Evolutionary conservation across 2,113 vertebrate genomes (phyloP).

Genomic region (Chaetorhynchus papuensis): DNA sequence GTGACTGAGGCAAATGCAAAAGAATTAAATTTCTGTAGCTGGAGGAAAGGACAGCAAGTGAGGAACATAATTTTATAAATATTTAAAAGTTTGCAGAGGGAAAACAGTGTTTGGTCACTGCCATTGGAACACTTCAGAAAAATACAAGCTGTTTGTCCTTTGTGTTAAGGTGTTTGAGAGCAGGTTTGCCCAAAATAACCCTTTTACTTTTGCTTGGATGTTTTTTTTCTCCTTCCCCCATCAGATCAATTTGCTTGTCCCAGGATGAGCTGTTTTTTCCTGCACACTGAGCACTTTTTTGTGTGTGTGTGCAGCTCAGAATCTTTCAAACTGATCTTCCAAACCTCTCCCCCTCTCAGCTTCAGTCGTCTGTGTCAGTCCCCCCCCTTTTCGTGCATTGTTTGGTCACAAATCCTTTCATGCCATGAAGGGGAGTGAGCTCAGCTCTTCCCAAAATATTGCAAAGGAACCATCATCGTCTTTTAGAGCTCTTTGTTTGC

Average conservation of each 20-base stretch:
- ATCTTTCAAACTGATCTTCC: not conserved
- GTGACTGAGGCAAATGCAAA: not conserved
- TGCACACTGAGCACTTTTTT: not conserved
- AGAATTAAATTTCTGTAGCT: not conserved
- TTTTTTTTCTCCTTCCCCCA: not conserved
- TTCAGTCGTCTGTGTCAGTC: not conserved
- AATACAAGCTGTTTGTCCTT: not conserved
- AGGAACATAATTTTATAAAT: not conserved
- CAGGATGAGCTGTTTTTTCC: not conserved
- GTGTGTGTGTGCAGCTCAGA: not conserved
- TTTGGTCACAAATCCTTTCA: not conserved
- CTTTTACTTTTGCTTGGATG: not conserved
- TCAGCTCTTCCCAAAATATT: not conserved
- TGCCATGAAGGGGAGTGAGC: not conserved
- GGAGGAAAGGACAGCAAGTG: not conserved
- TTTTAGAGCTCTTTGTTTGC: not conserved
- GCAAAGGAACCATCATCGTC: not conserved
- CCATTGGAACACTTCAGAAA: not conserved
- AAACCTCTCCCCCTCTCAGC: not conserved
- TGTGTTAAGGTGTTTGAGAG: not conserved
- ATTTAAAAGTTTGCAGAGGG: not conserved
- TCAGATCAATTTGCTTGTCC: not conserved
- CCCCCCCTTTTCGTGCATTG: not conserved
- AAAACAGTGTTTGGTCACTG: not conserved
- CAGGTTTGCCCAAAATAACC: not conserved